Conservation (phyloP, 1,140 invertebrate genomes). For the Coptotermes formosanus region DNA sequence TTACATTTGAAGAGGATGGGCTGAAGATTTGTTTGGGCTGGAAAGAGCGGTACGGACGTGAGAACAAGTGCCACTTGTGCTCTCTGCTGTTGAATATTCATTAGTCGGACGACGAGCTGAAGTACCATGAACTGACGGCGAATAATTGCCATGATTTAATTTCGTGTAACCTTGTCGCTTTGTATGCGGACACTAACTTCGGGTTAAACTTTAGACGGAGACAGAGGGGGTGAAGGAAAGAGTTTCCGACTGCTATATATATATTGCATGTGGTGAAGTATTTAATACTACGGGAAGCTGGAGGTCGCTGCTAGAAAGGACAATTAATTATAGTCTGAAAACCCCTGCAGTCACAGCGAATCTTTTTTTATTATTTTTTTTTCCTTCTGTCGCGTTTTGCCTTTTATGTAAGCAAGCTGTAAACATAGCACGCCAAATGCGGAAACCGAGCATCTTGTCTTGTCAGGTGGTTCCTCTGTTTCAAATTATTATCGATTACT, state of each 20-base stretch:
- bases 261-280: conserved; percentile 11
- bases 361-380: too few species aligned
- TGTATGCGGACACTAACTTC: background rate
- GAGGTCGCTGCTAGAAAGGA: background rate
- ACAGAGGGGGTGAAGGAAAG: background rate
- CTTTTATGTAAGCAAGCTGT: conserved; percentile 1
- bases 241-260: background rate
- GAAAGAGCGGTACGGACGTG: background rate
- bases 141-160: conserved; percentile 20
- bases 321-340: conserved; percentile 5
- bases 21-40: background rate
- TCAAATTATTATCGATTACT: too few species aligned
- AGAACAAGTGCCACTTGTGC: background rate
- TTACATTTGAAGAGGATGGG: background rate
- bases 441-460: too few species aligned
- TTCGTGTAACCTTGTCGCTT: conserved; percentile 17
- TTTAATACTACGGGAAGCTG: background rate
- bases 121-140: conserved; percentile 8
- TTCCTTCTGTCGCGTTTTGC: background rate
- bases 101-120: conserved; percentile 13
- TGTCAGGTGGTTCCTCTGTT: too few species aligned
- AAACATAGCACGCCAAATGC: background rate
- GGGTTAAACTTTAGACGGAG: background rate
- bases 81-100: background rate
- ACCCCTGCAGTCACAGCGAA: background rate